Percentiles rank a stretch among this genome's conserved stretches.
phyloP scores from a whole-genome alignment of 2,888 invertebrate species.

The Orthonychiurus folsomi region DNA sequence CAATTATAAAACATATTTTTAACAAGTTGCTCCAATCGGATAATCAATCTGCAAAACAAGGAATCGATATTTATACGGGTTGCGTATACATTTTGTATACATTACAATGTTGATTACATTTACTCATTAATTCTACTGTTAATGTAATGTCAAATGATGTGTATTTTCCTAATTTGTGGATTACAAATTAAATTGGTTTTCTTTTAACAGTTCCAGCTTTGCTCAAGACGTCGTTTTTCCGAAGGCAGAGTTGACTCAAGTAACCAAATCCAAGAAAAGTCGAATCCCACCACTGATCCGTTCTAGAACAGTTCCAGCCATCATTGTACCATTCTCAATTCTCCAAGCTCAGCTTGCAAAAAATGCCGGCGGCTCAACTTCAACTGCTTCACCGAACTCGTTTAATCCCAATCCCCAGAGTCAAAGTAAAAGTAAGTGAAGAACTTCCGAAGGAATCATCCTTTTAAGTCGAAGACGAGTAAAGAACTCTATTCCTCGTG shows the following conservation, averaged over 20 bases:
- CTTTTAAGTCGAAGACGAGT: background rate
- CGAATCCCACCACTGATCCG: constrained; percentile 19
- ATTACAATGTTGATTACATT: too few relatives aligned
- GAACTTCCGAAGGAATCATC: background rate
- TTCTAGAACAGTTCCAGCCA: constrained; percentile 24
- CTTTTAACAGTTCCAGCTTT: constrained; percentile 13
- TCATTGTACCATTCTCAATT: constrained; percentile 26
- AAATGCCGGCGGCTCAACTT: constrained; percentile 12
- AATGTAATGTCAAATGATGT: too few relatives aligned
- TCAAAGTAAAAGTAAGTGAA: constrained; percentile 7
- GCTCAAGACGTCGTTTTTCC: constrained; percentile 19
- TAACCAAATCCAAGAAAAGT: constrained; percentile 12
- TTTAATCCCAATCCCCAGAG: constrained; percentile 1
- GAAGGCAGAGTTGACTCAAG: constrained; percentile 16
- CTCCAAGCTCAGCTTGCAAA: constrained; percentile 25
- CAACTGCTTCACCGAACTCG: constrained; percentile 2
- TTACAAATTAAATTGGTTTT: too few relatives aligned
- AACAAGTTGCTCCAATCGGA: too few relatives aligned
- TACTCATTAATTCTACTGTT: too few relatives aligned
- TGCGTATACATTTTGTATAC: too few relatives aligned
- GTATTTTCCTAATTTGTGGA: too few relatives aligned
- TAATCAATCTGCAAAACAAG: too few relatives aligned
- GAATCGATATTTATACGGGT: too few relatives aligned
- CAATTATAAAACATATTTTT: too few relatives aligned
- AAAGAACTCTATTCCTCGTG: too few relatives aligned